These are phyloP conservation scores for Clepsis dumicolana DNA, from an alignment of 2,888 invertebrate species.

Conservation along the genomic window DNA sequence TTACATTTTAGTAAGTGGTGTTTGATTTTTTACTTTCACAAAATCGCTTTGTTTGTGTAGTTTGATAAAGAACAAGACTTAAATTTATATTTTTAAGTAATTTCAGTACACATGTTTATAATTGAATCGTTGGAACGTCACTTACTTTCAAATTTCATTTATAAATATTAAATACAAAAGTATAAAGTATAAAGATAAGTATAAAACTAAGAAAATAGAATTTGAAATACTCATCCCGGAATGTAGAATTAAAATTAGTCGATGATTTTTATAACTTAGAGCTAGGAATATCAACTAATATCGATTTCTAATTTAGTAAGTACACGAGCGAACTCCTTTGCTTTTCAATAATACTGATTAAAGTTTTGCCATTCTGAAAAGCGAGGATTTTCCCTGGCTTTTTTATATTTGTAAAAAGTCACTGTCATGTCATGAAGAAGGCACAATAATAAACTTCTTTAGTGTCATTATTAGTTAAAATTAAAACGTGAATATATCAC, in stretches of 20 bases:
- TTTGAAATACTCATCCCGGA: constrained; percentile 40
- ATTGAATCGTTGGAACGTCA: not conserved
- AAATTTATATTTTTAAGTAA: not conserved
- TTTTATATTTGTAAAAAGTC: constrained; percentile 13
- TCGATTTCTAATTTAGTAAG: constrained; percentile 45
- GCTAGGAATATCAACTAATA: constrained; percentile 39
- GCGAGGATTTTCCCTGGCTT: not conserved
- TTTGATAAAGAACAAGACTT: no score
- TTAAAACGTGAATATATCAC: constrained; percentile 26
- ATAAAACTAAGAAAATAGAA: constrained; percentile 39
- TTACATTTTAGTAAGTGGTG: not conserved
- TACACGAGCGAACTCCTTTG: constrained; percentile 44
- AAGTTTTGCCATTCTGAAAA: constrained; percentile 43
- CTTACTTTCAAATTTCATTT: constrained; percentile 30
- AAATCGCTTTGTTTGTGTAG: constrained; percentile 2
- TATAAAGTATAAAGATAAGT: constrained; percentile 37
- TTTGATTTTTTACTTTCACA: not conserved
- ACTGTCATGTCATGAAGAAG: constrained; percentile 25
- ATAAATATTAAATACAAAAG: constrained; percentile 33
- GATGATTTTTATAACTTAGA: constrained; percentile 33
- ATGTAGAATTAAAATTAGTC: constrained; percentile 39
- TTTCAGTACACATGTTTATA: not conserved
- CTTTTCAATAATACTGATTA: constrained; percentile 57
- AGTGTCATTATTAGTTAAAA: constrained; percentile 4
- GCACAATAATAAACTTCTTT: constrained; percentile 14